Evolutionary conservation across 2,888 invertebrate genomes (phyloP).

Genomic region (Nephrotoma guestfalica): DNA sequence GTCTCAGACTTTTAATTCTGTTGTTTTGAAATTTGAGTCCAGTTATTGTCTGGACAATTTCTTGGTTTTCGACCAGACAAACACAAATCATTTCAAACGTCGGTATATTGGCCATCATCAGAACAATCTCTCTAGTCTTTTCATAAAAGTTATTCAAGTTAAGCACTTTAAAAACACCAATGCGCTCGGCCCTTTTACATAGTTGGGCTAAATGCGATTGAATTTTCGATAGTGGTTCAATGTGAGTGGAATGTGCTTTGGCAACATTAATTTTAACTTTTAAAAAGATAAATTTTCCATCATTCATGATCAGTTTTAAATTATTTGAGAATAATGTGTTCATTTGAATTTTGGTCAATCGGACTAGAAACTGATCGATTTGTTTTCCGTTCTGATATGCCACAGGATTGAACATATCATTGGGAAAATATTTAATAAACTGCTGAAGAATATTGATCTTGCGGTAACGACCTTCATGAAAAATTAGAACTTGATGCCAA

Average conservation of each 20-base stretch:
- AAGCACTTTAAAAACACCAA: background rate
- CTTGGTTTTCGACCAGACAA: background rate
- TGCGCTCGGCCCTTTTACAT: background rate
- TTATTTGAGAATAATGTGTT: background rate
- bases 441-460: background rate
- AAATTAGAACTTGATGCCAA: background rate
- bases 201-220: background rate
- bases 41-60: background rate
- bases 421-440: background rate
- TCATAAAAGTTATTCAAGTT: background rate
- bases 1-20: background rate
- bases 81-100: constrained; percentile 1
- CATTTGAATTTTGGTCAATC: background rate
- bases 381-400: background rate
- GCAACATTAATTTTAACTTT: constrained; percentile 7
- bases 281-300: background rate
- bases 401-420: constrained; percentile 3
- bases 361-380: constrained; percentile 5
- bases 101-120: constrained; percentile 7
- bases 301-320: background rate
- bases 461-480: background rate
- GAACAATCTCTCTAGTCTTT: background rate
- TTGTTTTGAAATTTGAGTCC: constrained; percentile 7
- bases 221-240: background rate
- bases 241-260: background rate